A percentile compares a stretch with the other conserved stretches of the same genome.
Evolutionary conservation across 2,113 vertebrate genomes (phyloP).

Genomic region (Cygnus buccinator): DNA sequence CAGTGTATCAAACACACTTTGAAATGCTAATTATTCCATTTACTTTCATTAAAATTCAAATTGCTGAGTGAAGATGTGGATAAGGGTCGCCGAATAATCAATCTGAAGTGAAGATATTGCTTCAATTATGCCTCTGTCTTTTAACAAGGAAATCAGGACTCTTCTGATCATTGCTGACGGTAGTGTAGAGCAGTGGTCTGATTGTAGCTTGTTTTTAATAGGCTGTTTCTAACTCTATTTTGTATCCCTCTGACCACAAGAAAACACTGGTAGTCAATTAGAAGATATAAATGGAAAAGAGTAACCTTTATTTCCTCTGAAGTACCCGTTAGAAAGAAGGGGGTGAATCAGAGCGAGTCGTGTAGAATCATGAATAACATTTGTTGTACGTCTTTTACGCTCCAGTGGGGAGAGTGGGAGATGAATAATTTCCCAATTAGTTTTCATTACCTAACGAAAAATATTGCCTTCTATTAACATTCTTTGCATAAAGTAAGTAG

Average conservation of each 20-base stretch:
- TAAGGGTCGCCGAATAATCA: conserved; percentile 84
- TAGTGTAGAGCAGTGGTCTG: conserved; percentile 48
- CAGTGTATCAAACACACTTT: conserved; percentile 83
- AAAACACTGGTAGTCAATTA: conserved; percentile 79
- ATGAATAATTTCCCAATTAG: conserved; percentile 72
- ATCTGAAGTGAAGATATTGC: conserved; percentile 83
- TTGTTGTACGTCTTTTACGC: conserved; percentile 64
- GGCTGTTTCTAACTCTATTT: conserved; percentile 73
- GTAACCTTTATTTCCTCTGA: conserved; percentile 77
- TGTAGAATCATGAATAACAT: conserved; percentile 71
- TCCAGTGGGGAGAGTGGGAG: conserved; percentile 56
- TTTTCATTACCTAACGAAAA: conserved; percentile 71
- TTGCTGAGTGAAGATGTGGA: conserved; percentile 83
- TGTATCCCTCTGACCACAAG: conserved; percentile 75
- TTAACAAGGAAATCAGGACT: conserved; percentile 79
- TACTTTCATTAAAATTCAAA: conserved; percentile 89
- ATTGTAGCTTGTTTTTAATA: conserved; percentile 79
- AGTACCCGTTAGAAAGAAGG: conserved; percentile 66
- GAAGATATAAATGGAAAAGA: conserved; percentile 76
- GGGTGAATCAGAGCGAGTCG: conserved; percentile 55
- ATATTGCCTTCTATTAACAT: conserved; percentile 49
- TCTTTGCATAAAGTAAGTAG: conserved; percentile 52
- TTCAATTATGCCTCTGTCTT: conserved; percentile 81
- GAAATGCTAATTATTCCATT: conserved; percentile 90
- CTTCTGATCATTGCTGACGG: conserved; percentile 65